Conservation (phyloP, 1,140 invertebrate genomes). For the Hormaphis cornu region DNA sequence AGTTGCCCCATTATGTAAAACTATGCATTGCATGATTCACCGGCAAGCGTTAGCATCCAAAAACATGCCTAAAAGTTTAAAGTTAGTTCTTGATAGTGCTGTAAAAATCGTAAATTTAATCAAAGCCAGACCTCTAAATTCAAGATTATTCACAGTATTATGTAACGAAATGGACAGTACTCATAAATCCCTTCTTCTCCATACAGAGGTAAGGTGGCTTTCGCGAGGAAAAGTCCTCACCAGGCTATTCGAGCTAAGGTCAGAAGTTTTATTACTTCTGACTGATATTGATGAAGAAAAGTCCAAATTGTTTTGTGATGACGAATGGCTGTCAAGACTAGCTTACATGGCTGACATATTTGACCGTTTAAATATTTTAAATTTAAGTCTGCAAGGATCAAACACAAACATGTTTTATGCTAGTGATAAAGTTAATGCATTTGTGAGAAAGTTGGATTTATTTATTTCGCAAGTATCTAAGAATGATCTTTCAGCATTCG, state of each 20-base stretch:
- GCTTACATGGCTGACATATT: slow-evolving; percentile 1
- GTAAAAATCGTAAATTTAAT: slow-evolving; percentile 37
- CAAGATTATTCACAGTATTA: slow-evolving; percentile 35
- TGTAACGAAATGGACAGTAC: slow-evolving; percentile 40
- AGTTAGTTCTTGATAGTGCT: slow-evolving; percentile 23
- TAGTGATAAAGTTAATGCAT: neutral
- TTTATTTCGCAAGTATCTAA: slow-evolving; percentile 2
- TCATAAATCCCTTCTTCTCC: slow-evolving; percentile 40
- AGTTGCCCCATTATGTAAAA: slow-evolving; percentile 1
- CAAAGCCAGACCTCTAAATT: slow-evolving; percentile 30
- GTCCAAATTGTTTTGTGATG: neutral
- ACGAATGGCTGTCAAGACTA: slow-evolving; percentile 4
- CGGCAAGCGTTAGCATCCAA: slow-evolving; percentile 33
- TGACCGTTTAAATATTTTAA: too few relatives aligned
- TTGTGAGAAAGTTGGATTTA: neutral
- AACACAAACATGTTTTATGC: neutral
- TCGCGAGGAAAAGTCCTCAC: neutral
- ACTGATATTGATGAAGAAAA: neutral
- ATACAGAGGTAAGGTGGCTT: slow-evolving; percentile 40
- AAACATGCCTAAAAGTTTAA: slow-evolving; percentile 3
- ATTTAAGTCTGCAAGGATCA: neutral
- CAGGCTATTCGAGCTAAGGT: neutral
- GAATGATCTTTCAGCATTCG: neutral
- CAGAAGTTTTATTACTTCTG: neutral
- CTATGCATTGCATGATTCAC: slow-evolving; percentile 32